These are phyloP conservation scores for Halichoerus grypus DNA, from an alignment of 2,113 vertebrate species.

Conservation along the genomic window DNA sequence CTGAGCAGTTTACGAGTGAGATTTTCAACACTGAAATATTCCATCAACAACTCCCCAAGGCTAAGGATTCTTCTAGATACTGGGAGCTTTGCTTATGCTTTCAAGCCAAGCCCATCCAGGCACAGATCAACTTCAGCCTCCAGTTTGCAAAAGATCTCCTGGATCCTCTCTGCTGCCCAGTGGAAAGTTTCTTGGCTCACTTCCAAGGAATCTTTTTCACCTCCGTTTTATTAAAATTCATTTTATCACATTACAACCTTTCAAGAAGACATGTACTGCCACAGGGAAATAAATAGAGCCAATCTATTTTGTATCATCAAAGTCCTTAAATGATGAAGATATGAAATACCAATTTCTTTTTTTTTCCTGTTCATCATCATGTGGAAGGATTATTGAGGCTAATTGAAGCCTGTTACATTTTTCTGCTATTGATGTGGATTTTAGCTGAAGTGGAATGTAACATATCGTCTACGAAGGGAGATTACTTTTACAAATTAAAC, in stretches of 20 bases:
- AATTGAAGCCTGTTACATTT: slow-evolving; percentile 86
- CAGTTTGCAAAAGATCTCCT: slow-evolving; percentile 5
- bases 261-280: slow-evolving; percentile 65
- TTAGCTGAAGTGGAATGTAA: slow-evolving; percentile 87
- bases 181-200: slow-evolving; percentile 79
- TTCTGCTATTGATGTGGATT: slow-evolving; percentile 83
- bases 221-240: slow-evolving; percentile 78
- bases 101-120: not conserved
- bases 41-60: not conserved
- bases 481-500: slow-evolving; percentile 90
- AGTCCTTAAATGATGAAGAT: slow-evolving; percentile 79
- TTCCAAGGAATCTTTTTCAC: slow-evolving; percentile 80
- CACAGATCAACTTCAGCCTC: not conserved
- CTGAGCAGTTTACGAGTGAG: not conserved
- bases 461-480: slow-evolving; percentile 82
- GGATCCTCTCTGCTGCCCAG: not conserved
- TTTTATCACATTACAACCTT: slow-evolving; percentile 77
- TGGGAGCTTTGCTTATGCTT: not conserved
- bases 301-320: slow-evolving; percentile 84
- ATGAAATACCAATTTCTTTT: slow-evolving; percentile 55
- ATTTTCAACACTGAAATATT: not conserved
- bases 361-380: slow-evolving; percentile 84
- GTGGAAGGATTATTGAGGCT: slow-evolving; percentile 87
- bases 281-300: slow-evolving; percentile 83
- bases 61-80: not conserved